Evolutionary conservation across 2,797 vertebrate genomes (phyloP).

Genomic region (Sebastes itinus): DNA sequence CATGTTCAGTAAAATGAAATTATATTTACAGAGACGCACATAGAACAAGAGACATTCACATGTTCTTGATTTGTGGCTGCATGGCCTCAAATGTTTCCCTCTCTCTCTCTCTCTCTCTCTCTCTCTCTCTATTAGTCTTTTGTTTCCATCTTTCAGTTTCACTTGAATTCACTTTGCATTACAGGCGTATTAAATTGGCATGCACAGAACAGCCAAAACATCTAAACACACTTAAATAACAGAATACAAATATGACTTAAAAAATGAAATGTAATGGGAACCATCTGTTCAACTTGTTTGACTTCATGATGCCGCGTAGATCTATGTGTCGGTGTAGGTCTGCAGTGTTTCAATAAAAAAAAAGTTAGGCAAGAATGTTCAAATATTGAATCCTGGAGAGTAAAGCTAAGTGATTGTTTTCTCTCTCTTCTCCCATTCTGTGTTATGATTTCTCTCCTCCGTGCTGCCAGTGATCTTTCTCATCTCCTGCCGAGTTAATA

Average conservation of each 20-base stretch:
- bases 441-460: constrained; percentile 33
- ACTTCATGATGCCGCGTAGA: not conserved
- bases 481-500: constrained; percentile 71
- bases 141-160: constrained; percentile 11
- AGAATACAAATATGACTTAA: not conserved
- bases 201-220: not conserved
- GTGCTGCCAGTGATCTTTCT: constrained; percentile 60
- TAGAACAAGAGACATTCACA: not conserved
- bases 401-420: constrained; percentile 33
- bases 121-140: not conserved
- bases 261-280: not conserved
- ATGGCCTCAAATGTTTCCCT: constrained; percentile 3
- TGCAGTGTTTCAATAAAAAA: constrained; percentile 8
- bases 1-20: constrained; percentile 13
- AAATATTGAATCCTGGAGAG: constrained; percentile 29
- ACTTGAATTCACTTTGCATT: not conserved
- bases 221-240: not conserved
- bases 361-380: constrained; percentile 4
- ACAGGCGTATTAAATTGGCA: not conserved
- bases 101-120: not conserved
- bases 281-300: constrained; percentile 23
- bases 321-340: not conserved
- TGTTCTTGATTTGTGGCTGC: constrained; percentile 31
- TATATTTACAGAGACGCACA: constrained; percentile 1
- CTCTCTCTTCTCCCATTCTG: not conserved